Conservation (phyloP, 2,888 invertebrate species). For the Tuta absoluta region DNA sequence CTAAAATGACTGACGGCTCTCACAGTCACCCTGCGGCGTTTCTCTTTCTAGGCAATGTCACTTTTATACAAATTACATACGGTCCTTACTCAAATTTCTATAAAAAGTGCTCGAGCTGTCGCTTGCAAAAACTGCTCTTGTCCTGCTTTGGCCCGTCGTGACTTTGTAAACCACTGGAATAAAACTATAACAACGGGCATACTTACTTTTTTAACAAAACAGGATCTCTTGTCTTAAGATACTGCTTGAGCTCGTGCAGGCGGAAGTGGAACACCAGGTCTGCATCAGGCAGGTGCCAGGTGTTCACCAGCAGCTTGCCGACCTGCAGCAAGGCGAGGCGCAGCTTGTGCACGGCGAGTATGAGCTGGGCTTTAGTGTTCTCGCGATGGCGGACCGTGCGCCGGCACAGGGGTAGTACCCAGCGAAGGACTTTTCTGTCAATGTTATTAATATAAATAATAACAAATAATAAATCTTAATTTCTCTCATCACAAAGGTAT, state of each 20-base stretch:
- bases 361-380: conserved; percentile 83
- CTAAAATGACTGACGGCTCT: too few relatives aligned
- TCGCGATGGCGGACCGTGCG: conserved; percentile 84
- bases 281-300: conserved; percentile 83
- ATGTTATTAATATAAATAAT: neutral
- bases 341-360: conserved; percentile 80
- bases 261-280: conserved; percentile 86
- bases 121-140: too few relatives aligned
- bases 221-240: conserved; percentile 79
- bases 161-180: too few relatives aligned
- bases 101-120: too few relatives aligned
- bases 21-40: too few relatives aligned
- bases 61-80: too few relatives aligned
- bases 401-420: conserved; percentile 82
- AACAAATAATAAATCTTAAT: too few relatives aligned
- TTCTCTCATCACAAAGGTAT: too few relatives aligned
- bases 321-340: conserved; percentile 81
- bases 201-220: conserved; percentile 83
- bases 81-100: too few relatives aligned
- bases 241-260: conserved; percentile 82
- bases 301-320: conserved; percentile 79
- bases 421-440: conserved; percentile 80
- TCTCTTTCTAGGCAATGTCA: too few relatives aligned
- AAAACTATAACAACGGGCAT: too few relatives aligned
- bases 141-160: too few relatives aligned